phyloP scores from a whole-genome alignment of 1,140 invertebrate genomes.

The Metaphire vulgaris region DNA sequence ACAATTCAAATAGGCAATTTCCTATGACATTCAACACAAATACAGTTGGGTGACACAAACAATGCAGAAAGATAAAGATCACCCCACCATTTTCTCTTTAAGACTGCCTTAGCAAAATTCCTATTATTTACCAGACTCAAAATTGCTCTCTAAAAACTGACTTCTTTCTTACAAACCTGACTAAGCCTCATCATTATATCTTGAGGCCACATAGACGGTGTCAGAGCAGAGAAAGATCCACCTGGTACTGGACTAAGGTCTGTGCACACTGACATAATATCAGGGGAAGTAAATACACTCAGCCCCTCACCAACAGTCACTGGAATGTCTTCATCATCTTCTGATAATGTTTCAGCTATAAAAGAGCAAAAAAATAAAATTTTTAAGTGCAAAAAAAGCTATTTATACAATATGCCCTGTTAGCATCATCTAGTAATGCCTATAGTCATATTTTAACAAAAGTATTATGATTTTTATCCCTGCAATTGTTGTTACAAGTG shows the following conservation, averaged over 20 bases:
- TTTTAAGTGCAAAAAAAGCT: conserved; percentile 52
- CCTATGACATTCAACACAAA: no score
- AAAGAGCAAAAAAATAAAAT: conserved; percentile 15
- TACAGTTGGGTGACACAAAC: no score
- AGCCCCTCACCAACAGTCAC: conserved; percentile 44
- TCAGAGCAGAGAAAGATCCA: conserved; percentile 73
- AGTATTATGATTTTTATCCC: not conserved
- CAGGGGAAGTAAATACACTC: conserved; percentile 53
- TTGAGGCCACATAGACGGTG: conserved; percentile 93
- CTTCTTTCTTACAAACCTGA: no score
- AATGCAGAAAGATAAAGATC: no score
- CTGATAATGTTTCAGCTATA: conserved; percentile 68
- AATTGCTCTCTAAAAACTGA: no score
- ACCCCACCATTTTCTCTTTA: no score
- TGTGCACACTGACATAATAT: conserved; percentile 33
- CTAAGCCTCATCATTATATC: conserved; percentile 71
- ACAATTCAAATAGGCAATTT: no score
- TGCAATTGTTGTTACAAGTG: not conserved
- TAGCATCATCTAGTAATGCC: not conserved
- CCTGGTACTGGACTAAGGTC: conserved; percentile 49
- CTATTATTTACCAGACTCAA: no score
- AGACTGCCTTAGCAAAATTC: no score
- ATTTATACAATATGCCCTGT: not conserved
- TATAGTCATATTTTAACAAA: conserved; percentile 1
- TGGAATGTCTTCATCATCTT: conserved; percentile 66